Evolutionary conservation across 2,113 vertebrate species (phyloP).

Genomic region (Seriola dumerili): DNA sequence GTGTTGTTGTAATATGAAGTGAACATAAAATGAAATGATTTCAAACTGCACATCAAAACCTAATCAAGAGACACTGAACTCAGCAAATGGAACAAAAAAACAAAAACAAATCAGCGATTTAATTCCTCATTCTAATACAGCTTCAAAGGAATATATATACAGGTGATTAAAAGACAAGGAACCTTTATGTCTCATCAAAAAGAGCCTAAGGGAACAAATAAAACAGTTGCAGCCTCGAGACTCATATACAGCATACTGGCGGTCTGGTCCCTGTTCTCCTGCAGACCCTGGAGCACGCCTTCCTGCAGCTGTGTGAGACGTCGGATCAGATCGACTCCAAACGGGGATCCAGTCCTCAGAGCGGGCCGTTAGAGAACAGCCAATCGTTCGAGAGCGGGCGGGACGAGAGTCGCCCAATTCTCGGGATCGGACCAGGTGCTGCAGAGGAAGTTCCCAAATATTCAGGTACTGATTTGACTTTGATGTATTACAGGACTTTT

Average conservation of each 20-base stretch:
- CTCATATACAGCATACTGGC: neutral
- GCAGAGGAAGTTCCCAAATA: slow-evolving; percentile 68
- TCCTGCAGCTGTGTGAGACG: slow-evolving; percentile 85
- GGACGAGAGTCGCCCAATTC: slow-evolving; percentile 82
- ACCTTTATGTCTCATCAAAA: no score
- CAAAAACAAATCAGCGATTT: no score
- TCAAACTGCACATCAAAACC: no score
- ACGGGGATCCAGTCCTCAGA: slow-evolving; percentile 42
- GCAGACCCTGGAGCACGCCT: slow-evolving; percentile 86
- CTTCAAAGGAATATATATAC: no score
- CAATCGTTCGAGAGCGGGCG: slow-evolving; percentile 74
- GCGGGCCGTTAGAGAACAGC: slow-evolving; percentile 54
- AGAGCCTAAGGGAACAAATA: no score
- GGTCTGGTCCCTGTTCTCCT: neutral
- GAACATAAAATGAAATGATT: neutral
- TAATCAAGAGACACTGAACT: no score
- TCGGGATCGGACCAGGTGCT: slow-evolving; percentile 21
- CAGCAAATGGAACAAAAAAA: no score
- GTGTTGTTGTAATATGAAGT: neutral
- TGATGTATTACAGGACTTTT: neutral
- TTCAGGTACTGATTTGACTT: slow-evolving; percentile 64
- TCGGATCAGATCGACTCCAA: slow-evolving; percentile 74
- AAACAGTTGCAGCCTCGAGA: no score
- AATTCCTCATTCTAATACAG: no score
- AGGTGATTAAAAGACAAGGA: no score